Percentiles rank a stretch among this genome's conserved stretches.
phyloP scores from a whole-genome alignment of 2,113 vertebrate species.

The Alexandromys fortis region DNA sequence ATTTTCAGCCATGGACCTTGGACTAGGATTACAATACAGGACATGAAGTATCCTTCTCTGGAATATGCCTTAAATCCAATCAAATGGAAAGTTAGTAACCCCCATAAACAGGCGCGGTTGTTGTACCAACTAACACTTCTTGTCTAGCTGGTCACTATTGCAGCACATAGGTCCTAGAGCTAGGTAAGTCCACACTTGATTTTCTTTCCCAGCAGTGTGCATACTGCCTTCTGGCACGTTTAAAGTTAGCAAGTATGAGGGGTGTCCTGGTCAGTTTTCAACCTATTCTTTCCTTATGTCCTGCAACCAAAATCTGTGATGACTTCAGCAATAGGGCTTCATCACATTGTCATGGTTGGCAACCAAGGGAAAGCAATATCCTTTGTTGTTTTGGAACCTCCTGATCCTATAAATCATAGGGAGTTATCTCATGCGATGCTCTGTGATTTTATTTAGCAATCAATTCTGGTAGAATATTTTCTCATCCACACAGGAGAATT shows the following conservation, averaged over 20 bases:
- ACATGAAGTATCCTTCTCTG: background rate
- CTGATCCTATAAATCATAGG: background rate
- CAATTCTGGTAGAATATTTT: background rate
- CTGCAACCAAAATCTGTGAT: background rate
- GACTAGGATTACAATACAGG: background rate
- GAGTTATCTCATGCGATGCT: too few relatives aligned
- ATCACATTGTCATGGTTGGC: background rate
- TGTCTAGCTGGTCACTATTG: background rate
- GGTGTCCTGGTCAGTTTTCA: background rate
- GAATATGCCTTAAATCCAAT: background rate
- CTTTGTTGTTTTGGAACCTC: background rate
- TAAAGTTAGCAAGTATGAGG: background rate
- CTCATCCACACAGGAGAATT: background rate
- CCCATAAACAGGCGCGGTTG: background rate
- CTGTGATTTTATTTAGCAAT: background rate
- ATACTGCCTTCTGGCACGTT: background rate
- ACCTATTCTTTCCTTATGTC: background rate
- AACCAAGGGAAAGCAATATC: background rate
- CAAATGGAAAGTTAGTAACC: background rate
- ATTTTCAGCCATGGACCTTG: background rate
- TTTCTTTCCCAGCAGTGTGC: background rate
- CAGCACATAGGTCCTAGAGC: background rate
- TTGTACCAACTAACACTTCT: background rate
- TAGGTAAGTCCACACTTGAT: background rate
- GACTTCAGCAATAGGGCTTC: background rate